Evolutionary conservation across 1,140 invertebrate genomes (phyloP).

Genomic region (Daktulosphaira vitifoliae): DNA sequence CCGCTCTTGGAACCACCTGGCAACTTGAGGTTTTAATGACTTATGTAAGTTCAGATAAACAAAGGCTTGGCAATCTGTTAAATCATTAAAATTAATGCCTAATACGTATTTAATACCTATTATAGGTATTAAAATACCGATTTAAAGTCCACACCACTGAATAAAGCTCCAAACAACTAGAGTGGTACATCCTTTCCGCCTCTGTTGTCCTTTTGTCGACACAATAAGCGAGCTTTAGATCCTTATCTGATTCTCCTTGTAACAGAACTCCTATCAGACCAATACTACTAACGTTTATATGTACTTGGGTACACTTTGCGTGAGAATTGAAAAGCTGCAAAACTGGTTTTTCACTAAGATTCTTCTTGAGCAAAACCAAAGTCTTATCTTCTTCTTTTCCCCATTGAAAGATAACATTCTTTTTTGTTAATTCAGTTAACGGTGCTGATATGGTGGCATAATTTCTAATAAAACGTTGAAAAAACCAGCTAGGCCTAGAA

Average conservation of each 20-base stretch:
- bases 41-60: not conserved
- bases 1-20: not conserved
- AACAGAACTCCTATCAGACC: conserved; percentile 10
- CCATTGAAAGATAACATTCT: not conserved
- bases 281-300: conserved; percentile 16
- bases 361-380: not conserved
- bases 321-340: conserved; percentile 28
- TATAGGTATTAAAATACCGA: not conserved
- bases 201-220: not conserved
- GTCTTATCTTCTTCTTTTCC: not conserved
- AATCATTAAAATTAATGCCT: not conserved
- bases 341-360: conserved; percentile 1
- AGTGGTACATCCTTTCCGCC: conserved; percentile 6
- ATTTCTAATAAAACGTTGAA: not conserved
- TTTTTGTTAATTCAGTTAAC: not conserved
- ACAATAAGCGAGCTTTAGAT: conserved; percentile 4
- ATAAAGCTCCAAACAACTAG: not conserved
- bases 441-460: not conserved
- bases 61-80: not conserved
- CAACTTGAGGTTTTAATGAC: not conserved
- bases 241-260: not conserved
- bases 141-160: not conserved
- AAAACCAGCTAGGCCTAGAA: conserved; percentile 14
- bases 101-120: no score
- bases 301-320: conserved; percentile 25